Percentiles rank a stretch among this genome's conserved stretches.
phyloP scores from a whole-genome alignment of 1,140 invertebrate species.

The Orussus abietinus region DNA sequence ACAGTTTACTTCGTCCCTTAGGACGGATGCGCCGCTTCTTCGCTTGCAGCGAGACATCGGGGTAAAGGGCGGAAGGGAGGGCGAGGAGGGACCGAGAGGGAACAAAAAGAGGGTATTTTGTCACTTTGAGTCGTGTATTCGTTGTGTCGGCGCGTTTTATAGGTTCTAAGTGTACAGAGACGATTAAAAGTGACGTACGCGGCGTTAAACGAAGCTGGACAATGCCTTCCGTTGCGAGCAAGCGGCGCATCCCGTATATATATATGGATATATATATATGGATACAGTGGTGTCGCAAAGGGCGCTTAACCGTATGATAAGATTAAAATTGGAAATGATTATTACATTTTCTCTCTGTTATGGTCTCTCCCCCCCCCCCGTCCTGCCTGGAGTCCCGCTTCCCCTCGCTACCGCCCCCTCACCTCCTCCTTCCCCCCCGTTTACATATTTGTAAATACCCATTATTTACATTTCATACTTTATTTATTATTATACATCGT shows the following conservation, averaged over 20 bases:
- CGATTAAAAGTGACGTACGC: constrained; percentile 21
- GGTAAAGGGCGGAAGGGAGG: too few relatives aligned
- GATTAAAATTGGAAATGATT: too few relatives aligned
- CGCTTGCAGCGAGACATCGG: constrained; percentile 9
- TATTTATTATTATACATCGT: constrained; percentile 50
- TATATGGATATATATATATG: too few relatives aligned
- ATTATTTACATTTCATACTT: constrained; percentile 50
- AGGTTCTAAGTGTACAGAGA: constrained; percentile 43
- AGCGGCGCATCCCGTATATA: neutral
- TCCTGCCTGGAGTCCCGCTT: too few relatives aligned
- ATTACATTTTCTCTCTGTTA: constrained; percentile 44
- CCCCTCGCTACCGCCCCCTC: neutral
- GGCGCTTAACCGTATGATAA: too few relatives aligned
- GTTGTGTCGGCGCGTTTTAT: constrained; percentile 28
- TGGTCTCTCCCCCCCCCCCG: too few relatives aligned
- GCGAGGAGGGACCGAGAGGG: constrained; percentile 2
- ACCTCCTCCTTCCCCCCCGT: constrained; percentile 42
- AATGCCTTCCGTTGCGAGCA: neutral
- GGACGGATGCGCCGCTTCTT: too few relatives aligned
- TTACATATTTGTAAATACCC: constrained; percentile 52
- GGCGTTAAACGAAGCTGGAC: constrained; percentile 8
- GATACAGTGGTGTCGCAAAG: too few relatives aligned
- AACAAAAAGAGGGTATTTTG: constrained; percentile 8
- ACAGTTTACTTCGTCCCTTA: too few relatives aligned
- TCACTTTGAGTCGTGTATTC: constrained; percentile 17